Evolutionary conservation across 2,888 invertebrate genomes (phyloP), one percentile per base, ranked within the genome.

Genomic region (Galeopsomyia nigrocyanea): DNA sequence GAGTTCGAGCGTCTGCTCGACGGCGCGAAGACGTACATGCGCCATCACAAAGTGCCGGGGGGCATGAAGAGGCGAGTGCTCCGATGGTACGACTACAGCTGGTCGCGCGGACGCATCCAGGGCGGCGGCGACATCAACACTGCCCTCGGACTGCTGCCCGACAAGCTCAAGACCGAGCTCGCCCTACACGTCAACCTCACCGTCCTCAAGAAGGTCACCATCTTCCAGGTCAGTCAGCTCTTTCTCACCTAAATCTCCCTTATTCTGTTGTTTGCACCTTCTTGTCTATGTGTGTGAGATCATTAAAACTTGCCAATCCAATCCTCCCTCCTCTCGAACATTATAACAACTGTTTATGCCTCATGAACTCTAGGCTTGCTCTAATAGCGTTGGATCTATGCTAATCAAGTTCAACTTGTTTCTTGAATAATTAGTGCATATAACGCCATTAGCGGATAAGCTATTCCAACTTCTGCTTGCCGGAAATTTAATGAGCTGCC

Each of bases 81-180:
- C 47, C 90, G 98, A 9, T 98, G 98, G 98, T 98, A 98, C 87
- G 97, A 98, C 88, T 98, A 98, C 87, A 97, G 97, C 39, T 98
- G 98, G 98, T 97, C 97, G 3, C 90, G 98, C 73, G 98, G 98
- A 7, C 90, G 97, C 64, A 97, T 98, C 81, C 97, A 97, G 86
- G 98, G 98, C 2, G 97, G 96, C 0, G 96, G 97, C 10, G 98
- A 98, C 87, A 98, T 98, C 85, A 97, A 97, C 85, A 97, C 97
- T 0, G 96, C 96, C 1, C 89, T 98, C 66, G 97, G 97, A 14
- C 88, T 98, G 47, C 89, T 98, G 75, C 98, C 98, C 1, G 98
- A 98, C 86, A 98, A 98, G 87, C 91, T 98, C 79, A 98, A 98
- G 90, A 98, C 98, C 50, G 98, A 98, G 87, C 90, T 98, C 77